These are phyloP conservation scores for Zelostemma sp. DNA, from an alignment of 1,140 invertebrate genomes.

Conservation along the genomic window DNA sequence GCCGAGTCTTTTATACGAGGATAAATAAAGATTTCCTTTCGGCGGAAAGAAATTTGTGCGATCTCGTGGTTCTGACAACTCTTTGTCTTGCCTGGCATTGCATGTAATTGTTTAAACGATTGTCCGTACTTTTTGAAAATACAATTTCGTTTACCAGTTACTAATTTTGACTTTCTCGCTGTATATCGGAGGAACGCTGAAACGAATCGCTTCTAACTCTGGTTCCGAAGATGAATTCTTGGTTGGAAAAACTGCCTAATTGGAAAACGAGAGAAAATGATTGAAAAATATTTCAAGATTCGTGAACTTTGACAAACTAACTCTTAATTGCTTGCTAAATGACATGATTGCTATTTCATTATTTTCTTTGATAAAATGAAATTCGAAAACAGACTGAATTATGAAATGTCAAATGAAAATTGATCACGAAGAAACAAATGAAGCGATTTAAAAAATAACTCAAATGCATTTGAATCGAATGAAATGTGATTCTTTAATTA, in stretches of 20 bases:
- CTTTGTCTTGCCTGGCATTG: slow-evolving; percentile 40
- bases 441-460: neutral
- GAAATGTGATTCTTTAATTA: neutral
- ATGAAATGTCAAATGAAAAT: neutral
- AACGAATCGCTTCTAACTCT: slow-evolving; percentile 22
- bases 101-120: slow-evolving; percentile 3
- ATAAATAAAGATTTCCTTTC: slow-evolving; percentile 28
- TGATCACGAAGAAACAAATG: neutral
- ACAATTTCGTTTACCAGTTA: slow-evolving; percentile 39
- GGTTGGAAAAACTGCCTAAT: slow-evolving; percentile 27
- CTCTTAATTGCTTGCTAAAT: too few relatives aligned
- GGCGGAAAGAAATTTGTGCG: slow-evolving; percentile 46
- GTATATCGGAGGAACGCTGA: slow-evolving; percentile 28
- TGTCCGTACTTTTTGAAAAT: neutral
- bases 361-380: too few relatives aligned
- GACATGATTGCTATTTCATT: too few relatives aligned
- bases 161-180: slow-evolving; percentile 52
- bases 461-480: too few relatives aligned
- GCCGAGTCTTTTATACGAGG: slow-evolving; percentile 45
- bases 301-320: neutral
- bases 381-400: too few relatives aligned
- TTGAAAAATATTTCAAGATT: too few relatives aligned
- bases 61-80: slow-evolving; percentile 45
- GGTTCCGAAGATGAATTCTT: slow-evolving; percentile 9
- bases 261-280: too few relatives aligned